Evolutionary conservation across 2,888 invertebrate species (phyloP).

Genomic region (Volucella inflata): DNA sequence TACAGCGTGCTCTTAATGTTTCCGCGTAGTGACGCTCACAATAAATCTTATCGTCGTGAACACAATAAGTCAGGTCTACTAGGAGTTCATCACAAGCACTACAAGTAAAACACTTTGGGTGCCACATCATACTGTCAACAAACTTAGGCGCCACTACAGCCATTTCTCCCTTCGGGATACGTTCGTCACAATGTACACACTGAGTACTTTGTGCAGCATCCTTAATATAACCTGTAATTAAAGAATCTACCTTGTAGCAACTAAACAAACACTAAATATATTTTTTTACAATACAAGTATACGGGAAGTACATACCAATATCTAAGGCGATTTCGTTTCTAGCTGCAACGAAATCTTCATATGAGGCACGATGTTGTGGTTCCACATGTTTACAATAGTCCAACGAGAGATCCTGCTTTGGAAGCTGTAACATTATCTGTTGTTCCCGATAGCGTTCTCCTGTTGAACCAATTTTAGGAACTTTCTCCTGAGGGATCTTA

Average conservation of each 20-base stretch:
- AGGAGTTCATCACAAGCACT: constrained; percentile 94
- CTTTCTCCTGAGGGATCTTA: constrained; percentile 92
- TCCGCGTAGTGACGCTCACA: constrained; percentile 99
- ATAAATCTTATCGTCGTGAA: constrained; percentile 93
- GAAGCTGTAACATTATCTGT: constrained; percentile 94
- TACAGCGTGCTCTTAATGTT: constrained; percentile 96
- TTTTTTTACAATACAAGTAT: background rate
- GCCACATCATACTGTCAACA: constrained; percentile 91
- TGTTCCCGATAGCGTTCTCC: constrained; percentile 92
- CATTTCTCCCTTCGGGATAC: constrained; percentile 91
- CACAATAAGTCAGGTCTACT: constrained; percentile 98
- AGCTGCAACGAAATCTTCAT: constrained; percentile 96
- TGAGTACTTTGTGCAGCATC: constrained; percentile 87
- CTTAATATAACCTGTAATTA: constrained; percentile 86
- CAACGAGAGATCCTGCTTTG: constrained; percentile 96
- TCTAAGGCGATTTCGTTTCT: constrained; percentile 98
- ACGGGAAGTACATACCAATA: constrained; percentile 87
- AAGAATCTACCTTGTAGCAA: background rate
- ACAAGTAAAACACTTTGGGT: constrained; percentile 97
- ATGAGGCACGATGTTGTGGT: constrained; percentile 90
- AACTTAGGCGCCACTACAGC: constrained; percentile 94
- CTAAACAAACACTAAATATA: background rate
- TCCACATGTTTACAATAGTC: constrained; percentile 95
- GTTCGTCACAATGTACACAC: constrained; percentile 93
- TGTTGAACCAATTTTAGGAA: constrained; percentile 89